Base-by-base conservation (phyloP, 2,113 vertebrate genomes). In the Cheilinus undulatus region DNA sequence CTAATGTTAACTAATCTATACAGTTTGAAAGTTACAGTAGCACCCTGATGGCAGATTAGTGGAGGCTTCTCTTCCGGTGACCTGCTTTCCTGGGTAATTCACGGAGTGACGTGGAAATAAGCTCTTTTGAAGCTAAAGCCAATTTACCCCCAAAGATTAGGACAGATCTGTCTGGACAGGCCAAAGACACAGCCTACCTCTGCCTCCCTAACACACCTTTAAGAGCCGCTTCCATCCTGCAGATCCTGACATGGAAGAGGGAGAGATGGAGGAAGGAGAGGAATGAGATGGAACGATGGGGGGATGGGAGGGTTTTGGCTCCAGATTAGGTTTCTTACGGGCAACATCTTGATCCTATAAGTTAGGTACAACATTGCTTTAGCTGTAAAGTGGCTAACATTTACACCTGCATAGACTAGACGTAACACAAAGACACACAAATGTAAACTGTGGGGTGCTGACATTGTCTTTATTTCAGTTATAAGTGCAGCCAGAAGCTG, bases 41-140 rank as follows among this genome's bases (percentile, higher is more conserved):
- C 27, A 7, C 69, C 80, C 73, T 88, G 69, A 49, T 70, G 58
- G 69, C 51, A 82, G 90, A 90, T 93, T 92, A 91, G 63, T 5
- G 12, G 36, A 74, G 77, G 77, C 86, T 84, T 81, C 86, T 82
- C 78, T 88, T 79, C 78, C 80, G 80, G 80, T 92, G 92, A 93
- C 92, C 93, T 91, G 89, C 73, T 91, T 92, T 89, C 71, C 61
- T 60, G 60, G 80, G 74, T 82, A 86, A 80, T 86, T 80, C 80
- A n/a, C 52, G 70, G 74, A 80, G 83, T 93, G 93, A 93, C 91
- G 89, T 90, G 79, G 83, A 84, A 85, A 65, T 94, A 93, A 94
- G 92, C 93, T 92, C 92, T 93, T 93, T 93, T 93, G 83, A 32
- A 89, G 69, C 73, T 90, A 93, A 94, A 94, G 92, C 92, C 93